Evolutionary conservation across 2,797 vertebrate species (phyloP).

Genomic region (Channallabes apus): DNA sequence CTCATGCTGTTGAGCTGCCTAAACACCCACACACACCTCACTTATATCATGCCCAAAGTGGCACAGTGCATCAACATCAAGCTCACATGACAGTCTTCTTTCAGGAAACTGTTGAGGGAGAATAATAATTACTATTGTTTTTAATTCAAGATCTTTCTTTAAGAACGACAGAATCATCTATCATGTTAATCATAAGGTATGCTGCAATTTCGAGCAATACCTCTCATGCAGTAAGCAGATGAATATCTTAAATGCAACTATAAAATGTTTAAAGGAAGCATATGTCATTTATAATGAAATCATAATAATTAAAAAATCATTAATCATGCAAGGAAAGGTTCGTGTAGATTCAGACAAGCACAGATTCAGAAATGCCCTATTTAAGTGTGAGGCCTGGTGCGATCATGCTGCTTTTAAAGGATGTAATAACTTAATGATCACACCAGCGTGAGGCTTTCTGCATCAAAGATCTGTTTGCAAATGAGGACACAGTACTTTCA

Average conservation of each 20-base stretch:
- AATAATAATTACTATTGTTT: not conserved
- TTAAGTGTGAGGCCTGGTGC: not conserved
- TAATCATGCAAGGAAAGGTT: not conserved
- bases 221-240: not conserved
- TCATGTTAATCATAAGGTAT: not conserved
- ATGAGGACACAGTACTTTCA: not conserved
- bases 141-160: not conserved
- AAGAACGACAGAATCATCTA: not conserved
- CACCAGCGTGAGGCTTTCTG: not conserved
- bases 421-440: conserved; percentile 7
- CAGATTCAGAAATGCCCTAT: not conserved
- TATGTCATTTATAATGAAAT: not conserved
- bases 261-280: not conserved
- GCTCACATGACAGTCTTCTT: conserved; percentile 15
- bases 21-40: conserved; percentile 28
- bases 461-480: conserved; percentile 7
- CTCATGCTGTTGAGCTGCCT: conserved; percentile 23
- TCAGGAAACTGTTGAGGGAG: not conserved
- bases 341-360: not conserved
- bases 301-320: not conserved
- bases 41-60: conserved; percentile 22
- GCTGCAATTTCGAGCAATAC: not conserved
- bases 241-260: not conserved
- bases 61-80: conserved; percentile 25
- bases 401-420: not conserved